Evolutionary conservation across 2,888 invertebrate genomes (phyloP), one percentile per base, ranked within the genome.

Genomic region (Tenodera sinensis): DNA sequence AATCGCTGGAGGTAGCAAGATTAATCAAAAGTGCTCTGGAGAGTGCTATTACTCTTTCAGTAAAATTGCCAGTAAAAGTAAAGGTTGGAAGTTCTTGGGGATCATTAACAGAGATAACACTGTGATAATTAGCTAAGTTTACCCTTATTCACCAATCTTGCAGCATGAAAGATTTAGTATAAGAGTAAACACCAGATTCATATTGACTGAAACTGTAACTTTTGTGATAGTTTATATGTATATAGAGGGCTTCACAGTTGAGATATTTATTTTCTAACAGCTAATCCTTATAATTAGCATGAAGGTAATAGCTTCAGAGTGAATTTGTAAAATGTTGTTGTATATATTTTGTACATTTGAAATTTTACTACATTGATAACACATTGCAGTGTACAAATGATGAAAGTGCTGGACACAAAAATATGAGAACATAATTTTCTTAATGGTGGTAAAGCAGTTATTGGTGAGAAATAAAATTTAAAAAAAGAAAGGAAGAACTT

Each of bases 31-130:
- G 95, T 83, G 95, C 95, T 34, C 98, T 99, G 98, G 98, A 98
- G 93, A 94, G 95, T 89, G 96, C 96, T 25, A 95, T 96, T 9
- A 93, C 94, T 90, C 93, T 98, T 42, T 95, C 94, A 88, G 97
- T 99, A 4, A 96, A 96, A n/a, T 94, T 99, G 89, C 97, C 97
- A 9, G 98, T 99, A 0, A 98, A 98, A 94, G 93, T 99, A 0
- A 97, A 96, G 94, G 94, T 94, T 85, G 99, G 99, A 0, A 93
- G 94, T 88, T 95, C 96, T 54, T 99, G 99, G 99, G 98, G 97
- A n/a, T 90, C 91, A 9, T 89, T 92, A 90, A 87, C 82, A 30
- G 90, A 91, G 84, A 47, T 91, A 14, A 27, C 34, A 4, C 28
- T 42, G 42, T 42, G 42, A 42, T 42, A 34, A 54, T 54, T 54